Conservation (phyloP, 2,888 invertebrate species). For the Lydus trimaculatus region DNA sequence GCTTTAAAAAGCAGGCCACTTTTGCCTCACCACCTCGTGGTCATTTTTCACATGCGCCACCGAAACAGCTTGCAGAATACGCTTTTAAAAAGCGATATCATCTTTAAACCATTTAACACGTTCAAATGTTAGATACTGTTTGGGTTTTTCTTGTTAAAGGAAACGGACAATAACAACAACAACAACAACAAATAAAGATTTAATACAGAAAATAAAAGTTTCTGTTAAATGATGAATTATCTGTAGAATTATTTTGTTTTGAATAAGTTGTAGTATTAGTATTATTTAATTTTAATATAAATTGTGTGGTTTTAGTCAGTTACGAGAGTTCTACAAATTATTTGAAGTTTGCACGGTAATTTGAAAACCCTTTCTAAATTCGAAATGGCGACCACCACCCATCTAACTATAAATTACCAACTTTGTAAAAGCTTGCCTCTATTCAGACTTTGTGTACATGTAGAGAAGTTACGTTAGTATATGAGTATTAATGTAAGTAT, state of each 20-base stretch:
- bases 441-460: conserved; percentile 5
- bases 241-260: neutral
- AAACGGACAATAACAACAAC: neutral
- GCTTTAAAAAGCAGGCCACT: conserved; percentile 56
- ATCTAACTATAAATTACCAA: conserved; percentile 17
- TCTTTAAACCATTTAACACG: conserved; percentile 53
- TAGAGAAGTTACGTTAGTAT: neutral
- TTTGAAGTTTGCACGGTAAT: conserved; percentile 10
- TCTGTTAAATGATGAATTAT: neutral
- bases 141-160: neutral
- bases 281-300: conserved; percentile 8
- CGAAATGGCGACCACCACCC: conserved; percentile 11
- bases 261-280: neutral
- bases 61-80: conserved; percentile 40
- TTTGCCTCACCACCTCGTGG: conserved; percentile 43
- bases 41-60: conserved; percentile 33
- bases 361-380: conserved; percentile 8
- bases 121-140: conserved; percentile 35
- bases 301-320: conserved; percentile 7
- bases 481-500: conserved; percentile 19
- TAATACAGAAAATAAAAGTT: neutral
- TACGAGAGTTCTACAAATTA: conserved; percentile 3
- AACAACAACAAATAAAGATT: neutral
- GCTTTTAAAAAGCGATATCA: conserved; percentile 53
- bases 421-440: conserved; percentile 13